phyloP scores from a whole-genome alignment of 2,888 invertebrate genomes.

The Yponomeuta plumbellus region DNA sequence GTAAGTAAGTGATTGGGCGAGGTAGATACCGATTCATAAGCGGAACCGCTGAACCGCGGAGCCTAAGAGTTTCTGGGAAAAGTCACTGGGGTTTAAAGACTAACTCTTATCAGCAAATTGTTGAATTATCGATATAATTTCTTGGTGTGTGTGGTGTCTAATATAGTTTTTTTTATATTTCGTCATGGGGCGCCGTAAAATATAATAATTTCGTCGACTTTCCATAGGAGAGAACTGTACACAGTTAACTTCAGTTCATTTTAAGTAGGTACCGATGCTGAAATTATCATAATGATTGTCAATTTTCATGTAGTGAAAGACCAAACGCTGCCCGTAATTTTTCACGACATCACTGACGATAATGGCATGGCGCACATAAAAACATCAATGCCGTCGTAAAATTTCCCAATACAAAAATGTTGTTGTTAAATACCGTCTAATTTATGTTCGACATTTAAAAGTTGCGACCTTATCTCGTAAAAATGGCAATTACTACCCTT shows the following conservation, averaged over 20 bases:
- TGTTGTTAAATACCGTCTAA: constrained; percentile 3
- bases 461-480: constrained; percentile 72
- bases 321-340: background rate
- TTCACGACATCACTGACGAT: background rate
- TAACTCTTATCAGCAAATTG: no score
- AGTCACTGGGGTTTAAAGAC: no score
- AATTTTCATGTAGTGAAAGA: constrained; percentile 1
- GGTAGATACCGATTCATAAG: no score
- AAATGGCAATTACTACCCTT: constrained; percentile 73
- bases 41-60: no score
- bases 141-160: no score
- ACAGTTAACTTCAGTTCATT: background rate
- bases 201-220: no score
- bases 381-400: background rate
- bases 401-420: background rate
- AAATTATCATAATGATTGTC: background rate
- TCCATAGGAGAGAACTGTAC: no score
- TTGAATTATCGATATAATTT: no score
- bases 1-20: no score
- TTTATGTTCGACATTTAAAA: constrained; percentile 68
- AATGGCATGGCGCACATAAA: background rate
- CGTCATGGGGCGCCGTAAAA: no score
- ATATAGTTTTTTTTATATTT: no score
- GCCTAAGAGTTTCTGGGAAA: no score
- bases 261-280: background rate